Evolutionary conservation across 2,113 vertebrate species (phyloP).

Genomic region (Vidua macroura): DNA sequence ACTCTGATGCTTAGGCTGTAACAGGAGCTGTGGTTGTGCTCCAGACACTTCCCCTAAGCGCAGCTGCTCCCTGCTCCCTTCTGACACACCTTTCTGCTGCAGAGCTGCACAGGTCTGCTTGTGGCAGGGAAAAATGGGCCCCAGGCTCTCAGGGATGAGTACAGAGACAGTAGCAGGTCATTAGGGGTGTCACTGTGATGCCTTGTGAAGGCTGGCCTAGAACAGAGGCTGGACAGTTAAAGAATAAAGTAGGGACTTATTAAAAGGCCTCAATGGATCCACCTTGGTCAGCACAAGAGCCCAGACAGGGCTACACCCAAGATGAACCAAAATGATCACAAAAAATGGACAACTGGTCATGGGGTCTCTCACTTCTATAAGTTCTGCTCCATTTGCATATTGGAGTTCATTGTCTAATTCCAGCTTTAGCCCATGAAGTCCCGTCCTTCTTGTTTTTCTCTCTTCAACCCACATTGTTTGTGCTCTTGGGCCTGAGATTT

Average conservation of each 20-base stretch:
- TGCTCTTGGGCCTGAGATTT: background rate
- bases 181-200: accelerated
- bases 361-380: background rate
- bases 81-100: background rate
- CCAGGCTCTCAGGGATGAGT: accelerated
- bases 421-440: background rate
- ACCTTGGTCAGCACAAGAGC: background rate
- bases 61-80: background rate
- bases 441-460: background rate
- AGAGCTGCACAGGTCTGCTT: background rate
- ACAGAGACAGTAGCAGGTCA: background rate
- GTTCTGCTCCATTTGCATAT: background rate
- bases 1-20: background rate
- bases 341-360: accelerated
- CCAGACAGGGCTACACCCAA: background rate
- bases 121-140: background rate
- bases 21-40: background rate
- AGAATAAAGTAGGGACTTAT: background rate
- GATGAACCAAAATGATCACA: background rate
- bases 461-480: accelerated
- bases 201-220: no score
- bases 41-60: background rate
- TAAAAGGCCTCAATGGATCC: background rate
- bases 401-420: background rate
- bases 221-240: background rate